Percentiles rank a stretch among this genome's conserved stretches.
phyloP scores from a whole-genome alignment of 2,797 vertebrate genomes.

The Chloroceryle amazona region DNA sequence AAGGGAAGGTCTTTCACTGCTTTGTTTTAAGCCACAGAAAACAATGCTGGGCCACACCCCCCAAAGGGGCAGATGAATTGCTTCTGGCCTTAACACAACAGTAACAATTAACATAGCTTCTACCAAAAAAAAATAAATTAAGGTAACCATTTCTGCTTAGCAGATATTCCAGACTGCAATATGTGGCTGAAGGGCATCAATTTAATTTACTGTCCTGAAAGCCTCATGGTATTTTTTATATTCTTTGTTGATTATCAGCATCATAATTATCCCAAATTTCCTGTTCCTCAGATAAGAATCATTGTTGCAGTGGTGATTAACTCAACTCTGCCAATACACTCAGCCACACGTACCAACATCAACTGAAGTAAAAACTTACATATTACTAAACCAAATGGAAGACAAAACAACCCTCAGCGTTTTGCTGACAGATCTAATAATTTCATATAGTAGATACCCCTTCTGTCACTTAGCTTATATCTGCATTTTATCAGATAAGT shows the following conservation, averaged over 20 bases:
- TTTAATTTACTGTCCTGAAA: neutral
- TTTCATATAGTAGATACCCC: neutral
- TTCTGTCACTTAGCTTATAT: neutral
- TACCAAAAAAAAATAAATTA: neutral
- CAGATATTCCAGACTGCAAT: neutral
- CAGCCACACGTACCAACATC: neutral
- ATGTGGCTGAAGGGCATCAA: neutral
- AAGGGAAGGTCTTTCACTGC: slow-evolving; percentile 56
- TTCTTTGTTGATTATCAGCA: neutral
- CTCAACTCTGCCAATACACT: neutral
- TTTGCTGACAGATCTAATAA: neutral
- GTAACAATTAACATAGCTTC: neutral
- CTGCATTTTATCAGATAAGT: neutral
- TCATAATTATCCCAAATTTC: neutral
- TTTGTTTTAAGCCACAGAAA: slow-evolving; percentile 73
- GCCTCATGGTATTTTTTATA: neutral
- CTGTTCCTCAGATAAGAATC: slow-evolving; percentile 6
- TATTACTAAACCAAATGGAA: neutral
- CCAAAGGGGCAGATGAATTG: neutral
- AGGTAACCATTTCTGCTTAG: neutral
- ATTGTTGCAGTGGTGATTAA: neutral
- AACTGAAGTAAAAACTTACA: neutral
- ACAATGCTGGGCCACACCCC: slow-evolving; percentile 42
- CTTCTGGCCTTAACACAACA: neutral
- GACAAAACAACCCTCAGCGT: neutral